Conservation (phyloP, 2,113 vertebrate species). For the Crocuta crocuta region DNA sequence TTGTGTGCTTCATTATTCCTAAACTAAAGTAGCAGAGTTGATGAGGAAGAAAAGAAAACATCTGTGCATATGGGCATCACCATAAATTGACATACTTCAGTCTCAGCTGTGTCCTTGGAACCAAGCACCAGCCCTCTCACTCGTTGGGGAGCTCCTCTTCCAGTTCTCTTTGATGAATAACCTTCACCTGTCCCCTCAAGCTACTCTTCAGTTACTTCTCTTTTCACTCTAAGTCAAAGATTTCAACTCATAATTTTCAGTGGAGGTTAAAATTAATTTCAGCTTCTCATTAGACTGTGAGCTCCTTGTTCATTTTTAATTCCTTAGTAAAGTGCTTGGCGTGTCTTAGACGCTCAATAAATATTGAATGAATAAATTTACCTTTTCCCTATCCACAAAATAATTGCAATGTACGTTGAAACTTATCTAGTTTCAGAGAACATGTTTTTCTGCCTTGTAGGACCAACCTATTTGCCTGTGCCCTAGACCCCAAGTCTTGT, state of each 20-base stretch:
- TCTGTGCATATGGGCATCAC: neutral
- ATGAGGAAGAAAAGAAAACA: neutral
- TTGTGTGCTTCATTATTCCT: neutral
- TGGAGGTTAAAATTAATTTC: neutral
- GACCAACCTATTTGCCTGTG: neutral
- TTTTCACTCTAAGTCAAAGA: neutral
- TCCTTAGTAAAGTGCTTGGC: neutral
- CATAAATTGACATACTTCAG: neutral
- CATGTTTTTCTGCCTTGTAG: neutral
- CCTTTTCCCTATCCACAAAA: neutral
- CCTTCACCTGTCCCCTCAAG: neutral
- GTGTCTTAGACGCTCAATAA: neutral
- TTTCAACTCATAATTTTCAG: neutral
- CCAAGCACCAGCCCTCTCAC: neutral
- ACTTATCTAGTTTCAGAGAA: neutral
- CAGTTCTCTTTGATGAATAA: neutral
- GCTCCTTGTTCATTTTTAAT: neutral
- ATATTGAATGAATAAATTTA: neutral
- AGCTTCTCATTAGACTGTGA: constrained; percentile 10
- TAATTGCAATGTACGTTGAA: neutral
- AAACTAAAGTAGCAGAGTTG: neutral
- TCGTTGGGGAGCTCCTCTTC: neutral
- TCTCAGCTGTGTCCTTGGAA: neutral
- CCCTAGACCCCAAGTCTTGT: neutral
- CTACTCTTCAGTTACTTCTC: neutral